Evolutionary conservation across 2,797 vertebrate species (phyloP), one percentile per base, ranked within the genome.

Genomic region (Margarornis squamiger): DNA sequence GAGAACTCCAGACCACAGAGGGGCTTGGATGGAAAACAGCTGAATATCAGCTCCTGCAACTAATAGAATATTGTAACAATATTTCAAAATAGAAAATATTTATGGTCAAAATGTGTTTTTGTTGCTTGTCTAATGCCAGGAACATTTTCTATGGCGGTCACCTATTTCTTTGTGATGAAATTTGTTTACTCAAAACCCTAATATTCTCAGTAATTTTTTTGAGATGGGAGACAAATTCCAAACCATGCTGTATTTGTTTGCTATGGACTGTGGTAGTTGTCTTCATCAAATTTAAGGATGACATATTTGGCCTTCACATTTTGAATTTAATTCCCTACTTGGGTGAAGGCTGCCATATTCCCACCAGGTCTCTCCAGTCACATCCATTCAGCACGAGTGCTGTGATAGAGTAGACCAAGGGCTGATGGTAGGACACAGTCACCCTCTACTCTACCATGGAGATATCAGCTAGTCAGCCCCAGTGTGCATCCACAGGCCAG

Each of bases 31-130:
- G 51, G 62, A 84, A 94, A 92, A 78, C 49, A 92, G 70, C 18
- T 92, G 79, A 90, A 83, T 77, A 95, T 83, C 76, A 88, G 41
- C 15, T 88, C 27, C 62, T 80, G 57, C 62, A 45, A 46, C 73
- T 86, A 92, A 66, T 78, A 80, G 66, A 88, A 75, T 81, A 95
- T 39, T 72, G 73, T 78, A 78, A 61, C 0, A 1, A 36, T 84
- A 84, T 96, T 96, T 93, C 78, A 91, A 96, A 96, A 93, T 17
- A 91, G 63, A 93, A 85, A 88, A 94, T 80, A 91, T 82, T 92
- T 94, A 96, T 84, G 68, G 95, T 71, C 52, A 83, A 92, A 93
- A 88, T 57, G 36, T 91, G 80, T 17, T 92, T 94, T 80, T 85
- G 49, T 81, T 93, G 4, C 43, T 92, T 87, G 30, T 88, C 76